A percentile compares a stretch with the other conserved stretches of the same genome.
These are phyloP conservation scores for Adoxophyes honmai DNA, from an alignment of 1,140 invertebrate species.

Conservation along the genomic window DNA sequence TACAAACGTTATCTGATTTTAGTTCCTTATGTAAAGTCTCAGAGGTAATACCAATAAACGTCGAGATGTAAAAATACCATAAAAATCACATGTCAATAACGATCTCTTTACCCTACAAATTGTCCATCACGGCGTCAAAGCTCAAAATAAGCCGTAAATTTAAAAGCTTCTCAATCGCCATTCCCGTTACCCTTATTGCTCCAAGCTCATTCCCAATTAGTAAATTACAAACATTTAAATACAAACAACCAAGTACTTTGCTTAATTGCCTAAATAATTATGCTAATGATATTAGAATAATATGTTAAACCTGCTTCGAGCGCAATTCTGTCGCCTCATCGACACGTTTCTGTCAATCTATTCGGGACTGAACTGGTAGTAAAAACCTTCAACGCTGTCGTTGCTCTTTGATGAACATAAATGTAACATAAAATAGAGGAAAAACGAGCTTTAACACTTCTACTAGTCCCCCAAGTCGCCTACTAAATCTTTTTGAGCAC, in stretches of 20 bases:
- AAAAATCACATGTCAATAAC: background rate
- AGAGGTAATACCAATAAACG: too few relatives aligned
- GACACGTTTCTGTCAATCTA: conserved; percentile 1
- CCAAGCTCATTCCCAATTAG: conserved; percentile 1
- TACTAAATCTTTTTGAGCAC: too few relatives aligned
- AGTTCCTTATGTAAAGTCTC: too few relatives aligned
- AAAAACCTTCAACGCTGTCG: background rate
- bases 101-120: background rate
- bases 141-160: conserved; percentile 2
- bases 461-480: too few relatives aligned
- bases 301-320: conserved; percentile 5
- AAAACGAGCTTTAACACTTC: too few relatives aligned
- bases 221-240: conserved; percentile 12
- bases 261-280: conserved; percentile 3
- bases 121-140: background rate
- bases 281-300: background rate
- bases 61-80: background rate
- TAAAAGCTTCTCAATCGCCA: background rate
- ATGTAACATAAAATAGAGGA: too few relatives aligned
- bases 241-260: conserved; percentile 9
- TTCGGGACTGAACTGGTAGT: background rate
- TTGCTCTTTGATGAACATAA: too few relatives aligned
- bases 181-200: background rate
- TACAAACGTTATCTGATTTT: too few relatives aligned
- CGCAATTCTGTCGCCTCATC: background rate